Evolutionary conservation across 2,113 vertebrate genomes (phyloP), one percentile per base, ranked within the genome.

Genomic region (Neogale vison): DNA sequence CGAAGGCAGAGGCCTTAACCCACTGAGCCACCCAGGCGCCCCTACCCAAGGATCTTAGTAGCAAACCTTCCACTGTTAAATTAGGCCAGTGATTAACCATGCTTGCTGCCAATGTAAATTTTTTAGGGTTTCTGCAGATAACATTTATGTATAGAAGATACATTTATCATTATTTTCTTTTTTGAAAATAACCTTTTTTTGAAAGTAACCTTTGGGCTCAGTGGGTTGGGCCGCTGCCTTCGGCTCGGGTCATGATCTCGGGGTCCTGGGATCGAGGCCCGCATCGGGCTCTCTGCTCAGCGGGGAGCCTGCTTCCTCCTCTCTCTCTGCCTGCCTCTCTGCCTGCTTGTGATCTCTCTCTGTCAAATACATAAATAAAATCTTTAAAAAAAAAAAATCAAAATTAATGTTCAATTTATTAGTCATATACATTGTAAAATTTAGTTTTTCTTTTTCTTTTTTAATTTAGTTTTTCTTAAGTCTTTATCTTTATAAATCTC

Each of bases 401-500:
- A 93, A 79, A 86, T 76, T 57, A 93, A 90, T 63, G 13, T 93
- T 96, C 45, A 26, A 52, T 47, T 59, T 55, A 72, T 83, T 20
- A 90, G n/a, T 45, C n/a, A 63, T 47, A 90, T 20, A 72, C 31
- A 72, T 71, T 85, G 57, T 71, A 85, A 95, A 86, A 50, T 91
- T 83, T 81, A 76, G 26, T 29, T 77, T 31, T 47, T 76, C 47
- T 50, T 50, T 72, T 42, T 4, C 23, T 26, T 76, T 76, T 76
- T 77, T 76, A 47, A 77, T 47, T 77, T 77, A 92, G n/a, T 36
- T 88, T 92, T 92, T 47, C 11, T 39, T 65, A 74, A 74, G 36
- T 74, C 14, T 86, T 86, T 57, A 84, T 80, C 24, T 89, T 65
- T 34, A 95, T 80, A 86, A 86, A 87, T 80, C 20, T 95, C n/a